A percentile compares a stretch with the other conserved stretches of the same genome.
phyloP scores from a whole-genome alignment of 2,113 vertebrate species.

The Nothoprocta pentlandii region DNA sequence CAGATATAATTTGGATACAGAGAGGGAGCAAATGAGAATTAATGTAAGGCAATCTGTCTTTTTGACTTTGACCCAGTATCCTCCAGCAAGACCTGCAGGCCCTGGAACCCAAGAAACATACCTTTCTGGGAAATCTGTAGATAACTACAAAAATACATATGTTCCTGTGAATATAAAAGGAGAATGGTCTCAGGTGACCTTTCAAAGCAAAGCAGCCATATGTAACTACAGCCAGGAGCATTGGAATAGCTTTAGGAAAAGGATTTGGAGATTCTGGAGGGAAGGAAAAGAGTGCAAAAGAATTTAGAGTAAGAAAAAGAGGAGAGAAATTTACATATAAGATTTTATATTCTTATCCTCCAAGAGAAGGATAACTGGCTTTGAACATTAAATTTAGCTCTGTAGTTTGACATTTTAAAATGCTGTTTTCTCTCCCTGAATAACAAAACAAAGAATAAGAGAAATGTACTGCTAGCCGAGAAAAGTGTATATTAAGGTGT shows the following conservation, averaged over 20 bases:
- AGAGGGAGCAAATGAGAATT: neutral
- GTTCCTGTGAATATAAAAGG: neutral
- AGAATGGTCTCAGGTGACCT: neutral
- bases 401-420: slow-evolving; percentile 4
- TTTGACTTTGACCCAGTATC: neutral
- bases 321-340: neutral
- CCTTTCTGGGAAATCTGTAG: neutral
- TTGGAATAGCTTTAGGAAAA: neutral
- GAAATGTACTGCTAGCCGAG: neutral
- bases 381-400: neutral
- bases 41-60: neutral
- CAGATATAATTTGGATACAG: slow-evolving; percentile 41
- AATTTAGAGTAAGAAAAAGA: neutral
- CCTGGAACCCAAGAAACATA: neutral
- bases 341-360: slow-evolving; percentile 1
- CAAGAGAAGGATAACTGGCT: neutral
- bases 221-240: neutral
- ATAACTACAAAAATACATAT: neutral
- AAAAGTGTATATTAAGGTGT: neutral
- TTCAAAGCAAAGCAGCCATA: neutral
- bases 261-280: neutral
- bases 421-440: neutral
- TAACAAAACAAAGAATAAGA: slow-evolving; percentile 1
- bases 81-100: neutral
- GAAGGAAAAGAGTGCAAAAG: neutral